These are phyloP conservation scores for Coendou prehensilis DNA, from an alignment of 2,797 vertebrate genomes.

Conservation along the genomic window DNA sequence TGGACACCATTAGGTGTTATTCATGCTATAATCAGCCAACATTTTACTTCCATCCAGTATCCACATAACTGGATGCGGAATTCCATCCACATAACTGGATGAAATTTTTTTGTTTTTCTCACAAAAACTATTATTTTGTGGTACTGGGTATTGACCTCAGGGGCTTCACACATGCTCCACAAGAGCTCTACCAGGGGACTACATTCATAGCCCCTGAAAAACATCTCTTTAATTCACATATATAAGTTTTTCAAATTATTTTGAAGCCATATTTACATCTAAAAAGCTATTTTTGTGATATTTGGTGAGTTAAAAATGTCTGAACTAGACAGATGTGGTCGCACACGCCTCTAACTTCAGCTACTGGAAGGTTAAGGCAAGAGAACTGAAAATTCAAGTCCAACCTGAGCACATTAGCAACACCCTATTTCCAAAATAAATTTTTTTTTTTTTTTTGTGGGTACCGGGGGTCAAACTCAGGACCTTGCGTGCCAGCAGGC, in stretches of 20 bases:
- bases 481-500: too few species aligned
- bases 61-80: background rate
- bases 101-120: background rate
- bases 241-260: constrained; percentile 59
- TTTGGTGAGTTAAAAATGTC: constrained; percentile 39
- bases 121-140: background rate
- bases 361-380: background rate
- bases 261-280: constrained; percentile 33
- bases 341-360: background rate
- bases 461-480: too few species aligned
- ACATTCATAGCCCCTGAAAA: background rate
- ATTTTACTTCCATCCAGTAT: constrained; percentile 30
- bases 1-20: constrained; percentile 32
- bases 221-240: constrained; percentile 46
- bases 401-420: background rate
- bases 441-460: too few species aligned
- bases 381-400: background rate
- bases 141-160: background rate
- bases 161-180: background rate
- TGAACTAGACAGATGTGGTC: background rate
- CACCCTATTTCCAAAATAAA: background rate
- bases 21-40: background rate
- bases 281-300: background rate
- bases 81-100: background rate
- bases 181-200: background rate